A percentile compares a stretch with the other conserved stretches of the same genome.
phyloP scores from a whole-genome alignment of 2,888 invertebrate genomes.

The Tinea pellionella region DNA sequence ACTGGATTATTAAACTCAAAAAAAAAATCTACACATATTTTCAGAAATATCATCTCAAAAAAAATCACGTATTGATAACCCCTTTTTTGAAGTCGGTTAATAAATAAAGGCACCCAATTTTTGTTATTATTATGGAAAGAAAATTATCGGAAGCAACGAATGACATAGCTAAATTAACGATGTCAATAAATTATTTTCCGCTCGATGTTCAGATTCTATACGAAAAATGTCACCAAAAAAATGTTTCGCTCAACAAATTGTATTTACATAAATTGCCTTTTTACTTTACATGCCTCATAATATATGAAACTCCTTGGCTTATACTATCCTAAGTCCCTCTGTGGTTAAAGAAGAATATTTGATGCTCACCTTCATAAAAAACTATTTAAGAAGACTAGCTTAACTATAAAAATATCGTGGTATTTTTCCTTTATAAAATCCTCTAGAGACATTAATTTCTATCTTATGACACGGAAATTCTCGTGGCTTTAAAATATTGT shows the following conservation, averaged over 20 bases:
- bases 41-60: too few species aligned
- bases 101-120: too few species aligned
- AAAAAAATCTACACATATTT: too few species aligned
- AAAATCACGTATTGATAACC: too few species aligned
- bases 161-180: neutral
- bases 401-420: neutral
- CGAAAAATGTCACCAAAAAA: slow-evolving; percentile 16
- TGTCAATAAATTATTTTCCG: neutral
- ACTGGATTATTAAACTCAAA: too few species aligned
- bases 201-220: neutral
- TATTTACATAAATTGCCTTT: slow-evolving; percentile 16
- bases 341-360: slow-evolving; percentile 27
- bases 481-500: too few species aligned
- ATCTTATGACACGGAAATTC: neutral
- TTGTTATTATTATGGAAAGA: too few species aligned
- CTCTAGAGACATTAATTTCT: neutral
- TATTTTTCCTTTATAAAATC: neutral
- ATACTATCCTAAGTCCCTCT: slow-evolving; percentile 13
- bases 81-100: too few species aligned
- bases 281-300: slow-evolving; percentile 22
- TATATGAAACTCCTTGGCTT: slow-evolving; percentile 20
- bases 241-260: neutral
- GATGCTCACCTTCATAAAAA: slow-evolving; percentile 17
- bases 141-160: neutral
- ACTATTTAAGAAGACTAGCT: neutral